Percentiles rank a stretch among this genome's conserved stretches.
Evolutionary conservation across 2,797 vertebrate genomes (phyloP).

Genomic region (Labroides dimidiatus): DNA sequence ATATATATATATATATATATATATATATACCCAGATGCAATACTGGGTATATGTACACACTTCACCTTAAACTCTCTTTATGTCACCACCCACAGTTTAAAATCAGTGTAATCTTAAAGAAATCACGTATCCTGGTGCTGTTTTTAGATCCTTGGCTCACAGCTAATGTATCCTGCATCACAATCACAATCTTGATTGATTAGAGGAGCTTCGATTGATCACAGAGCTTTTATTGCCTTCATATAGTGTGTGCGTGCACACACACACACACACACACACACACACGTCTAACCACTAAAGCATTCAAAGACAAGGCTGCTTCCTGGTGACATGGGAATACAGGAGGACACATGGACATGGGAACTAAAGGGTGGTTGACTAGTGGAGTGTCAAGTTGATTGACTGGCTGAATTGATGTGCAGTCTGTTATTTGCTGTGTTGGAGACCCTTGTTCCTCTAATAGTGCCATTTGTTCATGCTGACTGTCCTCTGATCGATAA

Average conservation of each 20-base stretch:
- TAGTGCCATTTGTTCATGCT: conserved; percentile 67
- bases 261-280: rapidly evolving
- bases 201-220: not conserved
- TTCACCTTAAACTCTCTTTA: too few relatives aligned
- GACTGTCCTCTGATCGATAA: conserved; percentile 59
- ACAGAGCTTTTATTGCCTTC: not conserved
- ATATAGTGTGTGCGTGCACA: too few relatives aligned
- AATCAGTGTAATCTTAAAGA: too few relatives aligned
- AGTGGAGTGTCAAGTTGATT: conserved; percentile 54
- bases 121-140: too few relatives aligned
- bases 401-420: conserved; percentile 61
- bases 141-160: too few relatives aligned
- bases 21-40: too few relatives aligned
- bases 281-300: not conserved
- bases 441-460: conserved; percentile 66
- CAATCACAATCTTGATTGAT: not conserved
- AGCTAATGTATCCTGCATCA: too few relatives aligned
- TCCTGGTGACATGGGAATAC: conserved; percentile 11
- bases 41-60: too few relatives aligned
- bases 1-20: too few relatives aligned
- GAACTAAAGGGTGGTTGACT: conserved; percentile 4
- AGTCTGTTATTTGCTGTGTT: conserved; percentile 63
- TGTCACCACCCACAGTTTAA: too few relatives aligned
- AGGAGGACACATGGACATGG: not conserved
- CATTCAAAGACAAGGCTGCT: conserved; percentile 1